Base-by-base conservation (phyloP, 2,888 invertebrate species). In the Pollenia angustigena region DNA sequence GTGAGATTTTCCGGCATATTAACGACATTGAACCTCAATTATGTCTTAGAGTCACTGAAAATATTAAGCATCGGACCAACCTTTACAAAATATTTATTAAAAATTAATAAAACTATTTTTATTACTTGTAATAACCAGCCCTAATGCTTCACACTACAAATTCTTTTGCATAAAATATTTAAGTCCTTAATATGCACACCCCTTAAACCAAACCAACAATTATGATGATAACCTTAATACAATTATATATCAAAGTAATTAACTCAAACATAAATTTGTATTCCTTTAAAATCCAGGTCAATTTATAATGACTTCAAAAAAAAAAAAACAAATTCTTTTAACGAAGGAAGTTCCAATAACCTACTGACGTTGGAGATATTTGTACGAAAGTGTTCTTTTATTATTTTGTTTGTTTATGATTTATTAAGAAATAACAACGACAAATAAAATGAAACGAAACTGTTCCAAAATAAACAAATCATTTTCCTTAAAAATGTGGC, bases 401-500 rank as follows among this genome's bases (percentile, higher is more conserved):
- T 69, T 62, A 71, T 52, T 69, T 62, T 82, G 42, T 68, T 81
- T 60, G n/a, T 42, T 82, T 82, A 62, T 71, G 60, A 76, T 76
- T 76, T 69, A 82, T 62, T 71, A 54, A 76, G 69, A 54, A 62
- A 82, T n/a, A 46, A 40, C 16, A 42, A n/a, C 18, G 18, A 18
- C 42, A 58, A 42, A 1, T 0, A 6, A 32, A 32, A 32, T 6
- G 32, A 32, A 50, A 44, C 48, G 32, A 58, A 66, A n/a, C 60
- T 71, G 23, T 66, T 32, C 1, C 16, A 68, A 82, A 60, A 69
- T 58, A 81, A 74, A 68, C 64, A 74, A 81, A 75, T 66, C 81
- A 68, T 16, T 42, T 60, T 32, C 32, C 68, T 68, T 52, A 44
- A 62, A 18, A 2, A 18, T 78, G 54, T 44, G 46, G 44, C 40